Base-by-base conservation (phyloP, 1,140 invertebrate genomes). In the Drosophila sp. region DNA sequence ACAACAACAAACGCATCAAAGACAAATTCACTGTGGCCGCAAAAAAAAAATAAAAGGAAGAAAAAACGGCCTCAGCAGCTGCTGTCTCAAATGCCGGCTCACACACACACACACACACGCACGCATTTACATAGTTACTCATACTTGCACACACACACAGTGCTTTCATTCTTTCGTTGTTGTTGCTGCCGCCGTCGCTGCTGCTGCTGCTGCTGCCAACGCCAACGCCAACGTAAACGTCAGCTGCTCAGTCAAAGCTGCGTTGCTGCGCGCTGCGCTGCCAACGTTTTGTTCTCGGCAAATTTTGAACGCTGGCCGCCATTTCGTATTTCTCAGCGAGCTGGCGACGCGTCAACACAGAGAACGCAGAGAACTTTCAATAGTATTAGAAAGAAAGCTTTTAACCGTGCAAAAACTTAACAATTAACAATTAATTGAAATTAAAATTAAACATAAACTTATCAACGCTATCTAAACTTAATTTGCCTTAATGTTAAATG, bases 311-410 rank as follows among this genome's bases (percentile, higher is more conserved):
- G 41, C 57, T 69, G 46, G 56, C 58, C 65, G 71, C 71, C 64
- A 77, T 74, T 73, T 80, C 79, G 79, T 80, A 89, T 84, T 89
- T 83, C 80, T 75, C 80, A 72, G 78, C 63, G 77, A 83, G 73
- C 83, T 74, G 72, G 76, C 83, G 36, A 89, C 84, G 76, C 83
- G 79, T 56, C 63, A 72, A 67, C 66, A 78, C 53, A 40, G 45
- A 29, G 62, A 38, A 59, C 40, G 59, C 36, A 46, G 45, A 72
- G 45, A 64, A 73, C 54, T 59, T 80, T 76, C 58, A 75, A 72
- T 86, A 73, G 67, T 78, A 76, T 72, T 82, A 73, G 61, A 77
- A 77, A 73, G 61, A 77, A 77, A 75, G 64, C 38, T 79, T 72
- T 72, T 71, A 51, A 63, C 51, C 7, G 46, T 63, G 46, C 40